Conservation (phyloP, 2,113 vertebrate genomes). For the Carassius carassius region DNA sequence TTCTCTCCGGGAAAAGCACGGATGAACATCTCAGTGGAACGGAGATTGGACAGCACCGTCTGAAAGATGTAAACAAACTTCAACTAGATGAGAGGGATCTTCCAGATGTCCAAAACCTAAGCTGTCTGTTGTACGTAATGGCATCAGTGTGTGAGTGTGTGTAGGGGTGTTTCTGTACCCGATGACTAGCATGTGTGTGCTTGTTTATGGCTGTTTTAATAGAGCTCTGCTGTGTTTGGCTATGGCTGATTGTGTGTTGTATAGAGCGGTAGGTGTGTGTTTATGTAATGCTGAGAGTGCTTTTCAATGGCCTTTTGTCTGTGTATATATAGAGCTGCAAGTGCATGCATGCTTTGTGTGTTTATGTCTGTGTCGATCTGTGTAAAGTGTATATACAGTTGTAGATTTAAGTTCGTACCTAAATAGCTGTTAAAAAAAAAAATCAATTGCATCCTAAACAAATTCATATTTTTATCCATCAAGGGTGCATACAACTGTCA, state of each 20-base stretch:
- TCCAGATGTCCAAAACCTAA: constrained; percentile 14
- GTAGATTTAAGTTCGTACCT: not conserved
- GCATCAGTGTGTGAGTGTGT: constrained; percentile 3
- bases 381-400: not conserved
- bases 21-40: not conserved
- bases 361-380: not conserved
- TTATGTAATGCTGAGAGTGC: not conserved
- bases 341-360: not conserved
- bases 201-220: constrained; percentile 12
- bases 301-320: constrained; percentile 14
- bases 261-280: not conserved
- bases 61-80: constrained; percentile 21
- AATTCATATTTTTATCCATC: too few relatives aligned
- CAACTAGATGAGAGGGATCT: not conserved
- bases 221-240: not conserved
- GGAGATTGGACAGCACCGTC: not conserved
- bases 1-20: constrained; percentile 4
- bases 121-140: not conserved
- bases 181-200: constrained; percentile 3
- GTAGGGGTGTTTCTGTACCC: not conserved
- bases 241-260: not conserved
- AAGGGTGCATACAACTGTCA: too few relatives aligned
- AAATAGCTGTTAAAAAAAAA: not conserved
- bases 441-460: not conserved
- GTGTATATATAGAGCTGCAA: not conserved